Evolutionary conservation across 2,888 invertebrate genomes (phyloP).

Genomic region (Neoaliturus tenellus): DNA sequence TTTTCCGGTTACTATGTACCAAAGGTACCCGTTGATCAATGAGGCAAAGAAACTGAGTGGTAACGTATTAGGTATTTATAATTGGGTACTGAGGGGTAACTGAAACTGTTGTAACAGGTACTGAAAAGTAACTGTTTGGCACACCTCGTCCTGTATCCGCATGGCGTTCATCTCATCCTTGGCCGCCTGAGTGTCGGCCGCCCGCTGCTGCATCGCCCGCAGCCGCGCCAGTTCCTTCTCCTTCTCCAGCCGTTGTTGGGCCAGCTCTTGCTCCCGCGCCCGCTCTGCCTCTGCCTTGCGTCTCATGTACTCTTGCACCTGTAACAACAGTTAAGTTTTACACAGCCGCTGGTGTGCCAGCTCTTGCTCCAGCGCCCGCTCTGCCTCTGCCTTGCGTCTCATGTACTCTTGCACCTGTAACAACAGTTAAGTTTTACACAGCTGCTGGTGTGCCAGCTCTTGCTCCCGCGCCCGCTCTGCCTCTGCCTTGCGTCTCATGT

Average conservation of each 20-base stretch:
- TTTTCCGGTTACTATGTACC: too few species aligned
- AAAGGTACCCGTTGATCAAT: too few species aligned
- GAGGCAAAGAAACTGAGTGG: too few species aligned
- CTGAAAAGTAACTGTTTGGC: too few species aligned
- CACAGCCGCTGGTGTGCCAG: conserved; percentile 74
- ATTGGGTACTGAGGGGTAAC: too few species aligned
- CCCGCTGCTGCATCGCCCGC: conserved; percentile 75
- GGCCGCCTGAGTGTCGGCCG: conserved; percentile 73
- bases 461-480: conserved; percentile 77
- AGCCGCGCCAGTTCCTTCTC: conserved; percentile 78
- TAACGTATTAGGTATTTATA: too few species aligned
- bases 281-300: conserved; percentile 79
- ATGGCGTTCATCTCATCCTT: conserved; percentile 76
- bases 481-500: conserved; percentile 78
- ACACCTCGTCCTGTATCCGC: conserved; percentile 75
- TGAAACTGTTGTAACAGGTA: too few species aligned
- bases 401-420: conserved; percentile 79
- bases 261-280: conserved; percentile 75
- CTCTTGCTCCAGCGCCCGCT: conserved; percentile 79
- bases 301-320: conserved; percentile 79
- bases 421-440: conserved; percentile 72
- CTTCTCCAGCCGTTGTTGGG: conserved; percentile 76
- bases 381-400: conserved; percentile 78
- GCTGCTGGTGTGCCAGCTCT: conserved; percentile 75
- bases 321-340: conserved; percentile 42